A percentile compares a stretch with the other conserved stretches of the same genome.
Conservation (phyloP, 2,888 invertebrate species). For the Scaptodrosophila latifasciaeformis region DNA sequence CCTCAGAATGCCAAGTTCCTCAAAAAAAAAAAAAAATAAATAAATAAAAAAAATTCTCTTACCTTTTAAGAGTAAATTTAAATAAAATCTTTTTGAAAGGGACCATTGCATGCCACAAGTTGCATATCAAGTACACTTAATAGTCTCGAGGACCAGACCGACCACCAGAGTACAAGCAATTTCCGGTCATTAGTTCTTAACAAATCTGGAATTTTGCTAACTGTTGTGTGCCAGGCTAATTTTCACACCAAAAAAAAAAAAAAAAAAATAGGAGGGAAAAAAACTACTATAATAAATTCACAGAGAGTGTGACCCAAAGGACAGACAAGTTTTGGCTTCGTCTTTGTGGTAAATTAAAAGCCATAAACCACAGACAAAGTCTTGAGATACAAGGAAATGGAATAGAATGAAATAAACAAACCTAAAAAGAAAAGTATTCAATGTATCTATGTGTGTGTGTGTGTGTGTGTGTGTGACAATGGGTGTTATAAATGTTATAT, state of each 20-base stretch:
- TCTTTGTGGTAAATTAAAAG: constrained; percentile 63
- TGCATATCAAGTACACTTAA: no score
- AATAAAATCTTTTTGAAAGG: no score
- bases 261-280: no score
- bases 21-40: not conserved
- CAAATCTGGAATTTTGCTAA: constrained; percentile 47
- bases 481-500: constrained; percentile 69
- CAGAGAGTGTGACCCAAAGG: no score
- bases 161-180: not conserved
- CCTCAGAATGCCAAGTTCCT: not conserved
- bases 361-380: constrained; percentile 62
- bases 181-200: not conserved
- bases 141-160: no score
- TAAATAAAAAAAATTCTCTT: not conserved
- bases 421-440: not conserved
- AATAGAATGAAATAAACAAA: not conserved
- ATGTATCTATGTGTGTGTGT: no score
- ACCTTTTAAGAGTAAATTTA: no score
- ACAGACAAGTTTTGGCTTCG: no score
- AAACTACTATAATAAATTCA: no score
- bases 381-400: no score
- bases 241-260: constrained; percentile 26
- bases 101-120: no score
- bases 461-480: no score
- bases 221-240: constrained; percentile 39